Evolutionary conservation across 2,113 vertebrate species (phyloP), one percentile per base, ranked within the genome.

Genomic region (Rynchops niger): DNA sequence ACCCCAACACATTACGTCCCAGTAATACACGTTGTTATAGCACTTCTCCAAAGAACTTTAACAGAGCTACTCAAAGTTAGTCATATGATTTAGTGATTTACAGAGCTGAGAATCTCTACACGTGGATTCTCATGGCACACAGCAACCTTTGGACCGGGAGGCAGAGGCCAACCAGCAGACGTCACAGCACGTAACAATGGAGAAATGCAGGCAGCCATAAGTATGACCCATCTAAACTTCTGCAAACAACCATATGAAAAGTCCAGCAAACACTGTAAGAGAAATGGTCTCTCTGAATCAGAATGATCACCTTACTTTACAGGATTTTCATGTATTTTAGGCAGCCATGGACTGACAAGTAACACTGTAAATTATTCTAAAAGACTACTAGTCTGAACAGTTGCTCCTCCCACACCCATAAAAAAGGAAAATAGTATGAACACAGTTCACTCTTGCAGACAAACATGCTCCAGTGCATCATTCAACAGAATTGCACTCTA

Each of bases 131-230:
- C 94, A 92, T 34, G 63, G 84, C 80, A 88, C 47, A 73, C 0
- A 70, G 67, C 50, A 88, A 96, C 84, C 94, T 97, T 77, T 95
- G 85, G 47, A 93, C 82, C 50, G 47, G 79, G 59, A 95, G 76
- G 82, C 82, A 94, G 79, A 95, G 86, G 92, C 79, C 90, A 92
- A 50, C n/a, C 66, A 80, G 74, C 67, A 88, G 45, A 86, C 4
- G 0, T 77, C 85, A 66, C 22, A 58, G 82, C 38, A 55, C 1
- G 0, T 71, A 94, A 88, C 71, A 92, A 62, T 11, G 40, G 34
- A 94, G 85, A 69, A 93, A 86, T 3, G 7, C 36, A 71, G 0
- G 1, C 25, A 65, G 47, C 58, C 19, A 0, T 42, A 81, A 83
- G 40, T 26, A 40, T 3, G 55, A n/a, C 10, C 71, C 66, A 86